These are phyloP conservation scores for Protophormia terraenovae DNA, from an alignment of 2,888 invertebrate species.

Conservation along the genomic window DNA sequence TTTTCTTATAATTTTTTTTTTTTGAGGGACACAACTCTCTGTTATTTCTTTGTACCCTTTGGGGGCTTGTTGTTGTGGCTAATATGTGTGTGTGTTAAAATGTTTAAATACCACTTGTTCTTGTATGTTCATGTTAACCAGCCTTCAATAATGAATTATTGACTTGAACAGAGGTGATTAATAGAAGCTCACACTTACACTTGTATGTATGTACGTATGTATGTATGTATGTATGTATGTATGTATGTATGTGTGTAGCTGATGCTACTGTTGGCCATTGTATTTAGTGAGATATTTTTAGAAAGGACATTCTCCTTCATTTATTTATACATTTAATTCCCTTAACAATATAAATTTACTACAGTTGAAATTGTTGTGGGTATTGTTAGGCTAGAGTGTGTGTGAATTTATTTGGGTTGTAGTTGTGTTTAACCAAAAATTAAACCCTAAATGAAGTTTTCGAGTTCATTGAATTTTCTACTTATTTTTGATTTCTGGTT, in stretches of 20 bases:
- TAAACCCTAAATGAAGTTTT: not conserved
- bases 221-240: not conserved
- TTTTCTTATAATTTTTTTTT: not conserved
- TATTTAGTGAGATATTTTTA: not conserved
- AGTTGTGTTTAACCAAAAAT: not conserved
- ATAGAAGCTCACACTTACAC: not conserved
- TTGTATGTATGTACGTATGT: not conserved
- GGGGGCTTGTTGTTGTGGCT: not conserved
- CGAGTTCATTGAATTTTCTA: too few relatives aligned
- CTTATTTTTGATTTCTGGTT: too few relatives aligned
- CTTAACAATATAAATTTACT: not conserved
- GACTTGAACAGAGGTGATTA: constrained; percentile 36
- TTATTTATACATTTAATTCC: not conserved
- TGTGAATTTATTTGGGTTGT: not conserved
- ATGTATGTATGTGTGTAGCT: not conserved
- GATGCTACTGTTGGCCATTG: too few relatives aligned
- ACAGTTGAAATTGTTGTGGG: too few relatives aligned
- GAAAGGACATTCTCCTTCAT: too few relatives aligned
- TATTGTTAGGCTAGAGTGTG: too few relatives aligned
- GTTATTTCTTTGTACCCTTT: not conserved
- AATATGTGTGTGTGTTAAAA: not conserved
- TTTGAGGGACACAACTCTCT: too few relatives aligned
- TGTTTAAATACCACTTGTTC: constrained; percentile 17
- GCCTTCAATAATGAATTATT: constrained; percentile 49
- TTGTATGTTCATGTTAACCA: constrained; percentile 25